Base-by-base conservation (phyloP, 1,140 invertebrate genomes). In the Proales similis region DNA sequence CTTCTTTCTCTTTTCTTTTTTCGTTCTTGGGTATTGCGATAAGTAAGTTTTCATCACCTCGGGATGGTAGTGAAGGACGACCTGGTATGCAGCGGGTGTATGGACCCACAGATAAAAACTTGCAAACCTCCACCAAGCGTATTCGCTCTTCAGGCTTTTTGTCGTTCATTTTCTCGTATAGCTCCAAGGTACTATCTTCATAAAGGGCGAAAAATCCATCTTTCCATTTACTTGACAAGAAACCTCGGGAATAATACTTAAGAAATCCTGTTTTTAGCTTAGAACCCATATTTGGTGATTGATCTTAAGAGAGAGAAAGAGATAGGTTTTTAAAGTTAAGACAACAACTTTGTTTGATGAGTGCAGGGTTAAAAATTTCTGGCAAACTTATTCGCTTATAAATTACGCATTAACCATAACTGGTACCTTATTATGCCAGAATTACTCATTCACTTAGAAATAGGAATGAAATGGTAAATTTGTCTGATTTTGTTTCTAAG, bases 221-320 rank as follows among this genome's bases (percentile, higher is more conserved):
- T 61, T 61, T 61, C 57, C 57, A 61, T 30, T 61, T 61, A 46
- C 47, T 61, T 9, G 39, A 42, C 4, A 61, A 32, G n/a, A 61
- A 46, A 29, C 57, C 57, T 32, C 51, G 9, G 20, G 33, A 42
- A 57, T 19, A 57, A 42, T 57, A 57, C 4, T 26, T 14, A n/a
- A 57, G 32, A 57, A 42, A 57, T 57, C 51, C 51, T 24, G 51
- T 57, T 39, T 57, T 57, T 39, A 57, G 26, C 32, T 39, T 57
- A 57, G 51, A 57, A 19, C 51, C 51, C 51, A 57, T 57, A 26
- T 57, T 17, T 42, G 45, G 32, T 11, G 30, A 42, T 27, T 11
- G 32, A 22, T 29, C 24, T 5, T 46, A 24, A 17, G 22, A 11
- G 14, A 46, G 7, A 46, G 27, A 46, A 46, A 46, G n/a, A n/a